These are phyloP conservation scores for Manduca sexta DNA, from an alignment of 1,140 invertebrate species.

Conservation along the genomic window DNA sequence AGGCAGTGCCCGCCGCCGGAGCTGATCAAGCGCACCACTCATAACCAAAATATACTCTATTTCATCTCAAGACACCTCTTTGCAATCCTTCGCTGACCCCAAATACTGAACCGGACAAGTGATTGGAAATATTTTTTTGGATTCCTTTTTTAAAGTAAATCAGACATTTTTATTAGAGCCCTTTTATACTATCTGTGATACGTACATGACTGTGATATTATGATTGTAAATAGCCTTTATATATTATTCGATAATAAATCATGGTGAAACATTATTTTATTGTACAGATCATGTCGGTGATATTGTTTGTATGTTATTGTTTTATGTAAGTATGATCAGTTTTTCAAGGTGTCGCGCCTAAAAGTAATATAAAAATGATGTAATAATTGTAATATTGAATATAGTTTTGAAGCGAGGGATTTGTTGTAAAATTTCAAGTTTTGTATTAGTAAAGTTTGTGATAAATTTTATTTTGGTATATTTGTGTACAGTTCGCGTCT, in stretches of 20 bases:
- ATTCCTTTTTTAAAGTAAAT: slow-evolving; percentile 8
- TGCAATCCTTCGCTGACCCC: slow-evolving; percentile 11
- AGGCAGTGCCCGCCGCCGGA: slow-evolving; percentile 60
- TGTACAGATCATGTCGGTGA: slow-evolving; percentile 23
- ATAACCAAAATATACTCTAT: slow-evolving; percentile 3
- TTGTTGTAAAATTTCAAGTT: slow-evolving; percentile 45
- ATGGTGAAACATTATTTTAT: slow-evolving; percentile 32
- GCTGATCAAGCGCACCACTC: slow-evolving; percentile 55
- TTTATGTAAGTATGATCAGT: slow-evolving; percentile 22
- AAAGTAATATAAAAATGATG: too few relatives aligned
- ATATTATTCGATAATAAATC: slow-evolving; percentile 52
- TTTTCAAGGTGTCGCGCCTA: neutral
- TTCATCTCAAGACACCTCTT: slow-evolving; percentile 2
- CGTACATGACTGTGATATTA: slow-evolving; percentile 29
- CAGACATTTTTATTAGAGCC: slow-evolving; percentile 1
- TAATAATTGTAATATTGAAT: slow-evolving; percentile 25
- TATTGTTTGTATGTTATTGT: slow-evolving; percentile 29
- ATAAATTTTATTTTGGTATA: slow-evolving; percentile 54
- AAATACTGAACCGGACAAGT: slow-evolving; percentile 2
- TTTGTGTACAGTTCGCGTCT: slow-evolving; percentile 50
- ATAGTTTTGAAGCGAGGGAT: slow-evolving; percentile 32
- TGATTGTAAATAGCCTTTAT: slow-evolving; percentile 53
- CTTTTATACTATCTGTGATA: slow-evolving; percentile 1
- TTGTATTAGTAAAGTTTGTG: slow-evolving; percentile 35
- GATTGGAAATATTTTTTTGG: slow-evolving; percentile 10